Conservation (phyloP, 2,797 vertebrate species). For the Leptodactylus fallax region DNA sequence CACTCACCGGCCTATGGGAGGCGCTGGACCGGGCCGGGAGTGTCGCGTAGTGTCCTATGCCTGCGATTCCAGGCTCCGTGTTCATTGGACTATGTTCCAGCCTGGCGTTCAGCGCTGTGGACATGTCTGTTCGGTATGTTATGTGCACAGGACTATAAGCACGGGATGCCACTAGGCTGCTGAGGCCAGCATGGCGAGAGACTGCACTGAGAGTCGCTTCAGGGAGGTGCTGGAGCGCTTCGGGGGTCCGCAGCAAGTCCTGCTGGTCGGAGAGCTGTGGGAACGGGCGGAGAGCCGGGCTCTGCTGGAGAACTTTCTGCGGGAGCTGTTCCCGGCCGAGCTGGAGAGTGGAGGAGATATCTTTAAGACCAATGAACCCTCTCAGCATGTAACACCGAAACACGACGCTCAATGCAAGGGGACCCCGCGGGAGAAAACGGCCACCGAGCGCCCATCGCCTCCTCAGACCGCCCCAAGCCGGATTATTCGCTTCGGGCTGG, state of each 20-base stretch:
- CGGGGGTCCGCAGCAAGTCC: slow-evolving; percentile 67
- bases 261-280: slow-evolving; percentile 73
- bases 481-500: slow-evolving; percentile 66
- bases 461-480: slow-evolving; percentile 6
- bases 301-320: slow-evolving; percentile 71
- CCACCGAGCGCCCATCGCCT: not conserved
- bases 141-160: not conserved
- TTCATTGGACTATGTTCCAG: not conserved
- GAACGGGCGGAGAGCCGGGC: slow-evolving; percentile 68
- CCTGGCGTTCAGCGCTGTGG: not conserved
- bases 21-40: not conserved
- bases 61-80: slow-evolving; percentile 32
- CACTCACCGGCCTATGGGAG: no score
- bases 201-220: slow-evolving; percentile 57
- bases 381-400: not conserved
- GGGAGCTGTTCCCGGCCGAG: slow-evolving; percentile 67
- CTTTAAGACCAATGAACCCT: not conserved
- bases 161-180: slow-evolving; percentile 34
- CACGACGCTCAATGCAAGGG: not conserved
- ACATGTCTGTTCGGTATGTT: not conserved
- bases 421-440: not conserved
- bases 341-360: not conserved
- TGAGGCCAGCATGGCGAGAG: slow-evolving; percentile 24
- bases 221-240: slow-evolving; percentile 62
- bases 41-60: slow-evolving; percentile 47